Evolutionary conservation across 2,797 vertebrate genomes (phyloP).

Genomic region (Nannoperca obscura): DNA sequence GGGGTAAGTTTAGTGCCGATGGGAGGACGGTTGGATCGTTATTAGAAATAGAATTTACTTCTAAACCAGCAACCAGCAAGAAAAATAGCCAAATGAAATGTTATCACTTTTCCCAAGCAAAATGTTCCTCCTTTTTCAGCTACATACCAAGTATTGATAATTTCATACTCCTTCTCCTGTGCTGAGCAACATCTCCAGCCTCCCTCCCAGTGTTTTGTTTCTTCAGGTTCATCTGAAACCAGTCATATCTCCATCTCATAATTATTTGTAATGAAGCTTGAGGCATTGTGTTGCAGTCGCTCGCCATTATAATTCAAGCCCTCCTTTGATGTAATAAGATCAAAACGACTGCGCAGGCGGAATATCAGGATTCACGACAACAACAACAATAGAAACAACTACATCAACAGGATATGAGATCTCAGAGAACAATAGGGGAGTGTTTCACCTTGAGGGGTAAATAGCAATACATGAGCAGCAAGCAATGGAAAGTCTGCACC

Average conservation of each 20-base stretch:
- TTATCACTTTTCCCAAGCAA: conserved; percentile 27
- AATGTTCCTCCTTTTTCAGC: conserved; percentile 20
- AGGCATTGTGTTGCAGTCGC: conserved; percentile 51
- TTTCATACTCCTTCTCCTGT: not conserved
- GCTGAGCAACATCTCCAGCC: conserved; percentile 4
- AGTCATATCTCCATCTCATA: conserved; percentile 60
- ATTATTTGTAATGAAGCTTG: conserved; percentile 70
- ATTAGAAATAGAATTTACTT: conserved; percentile 23
- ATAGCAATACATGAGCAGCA: conserved; percentile 50
- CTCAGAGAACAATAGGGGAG: conserved; percentile 59
- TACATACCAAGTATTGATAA: conserved; percentile 24
- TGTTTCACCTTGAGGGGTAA: conserved; percentile 72
- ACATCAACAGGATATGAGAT: conserved; percentile 65
- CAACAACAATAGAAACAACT: conserved; percentile 69
- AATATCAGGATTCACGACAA: conserved; percentile 55
- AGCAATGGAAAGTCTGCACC: conserved; percentile 25
- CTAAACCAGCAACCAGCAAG: conserved; percentile 2
- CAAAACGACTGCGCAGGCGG: conserved; percentile 62
- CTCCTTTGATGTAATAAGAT: conserved; percentile 76
- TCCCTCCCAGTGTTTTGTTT: conserved; percentile 18
- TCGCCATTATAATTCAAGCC: conserved; percentile 59
- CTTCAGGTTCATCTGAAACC: conserved; percentile 53
- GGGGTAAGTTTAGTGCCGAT: conserved; percentile 18
- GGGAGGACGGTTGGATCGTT: not conserved
- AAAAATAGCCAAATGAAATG: conserved; percentile 24